Evolutionary conservation across 1,140 invertebrate genomes (phyloP), one percentile per base, ranked within the genome.

Genomic region (Tetramorium parvispinum): DNA sequence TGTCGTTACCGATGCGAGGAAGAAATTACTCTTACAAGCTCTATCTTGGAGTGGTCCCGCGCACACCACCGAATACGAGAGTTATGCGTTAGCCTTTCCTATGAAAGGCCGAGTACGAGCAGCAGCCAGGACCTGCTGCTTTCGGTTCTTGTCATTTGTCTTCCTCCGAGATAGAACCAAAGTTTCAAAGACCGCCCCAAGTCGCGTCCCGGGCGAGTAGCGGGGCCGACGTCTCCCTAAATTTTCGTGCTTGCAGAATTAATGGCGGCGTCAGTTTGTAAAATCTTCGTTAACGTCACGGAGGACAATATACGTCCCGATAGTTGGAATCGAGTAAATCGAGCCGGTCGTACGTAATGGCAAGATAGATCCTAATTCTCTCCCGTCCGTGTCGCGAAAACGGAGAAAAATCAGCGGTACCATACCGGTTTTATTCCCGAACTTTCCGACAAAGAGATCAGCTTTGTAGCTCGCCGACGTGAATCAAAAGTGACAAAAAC

Each of bases 81-180:
- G 92, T 94, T 94, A 93, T 93, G 92, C 92, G 91, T 93, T 92
- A 91, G 87, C 88, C 87, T n/a, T n/a, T 92, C 86, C 90, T 91
- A 92, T 93, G 93, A 93, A 93, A 93, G 90, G 91, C 87, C 87
- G 90, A 91, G 86, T 85, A 91, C 61, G 87, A 65, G 70, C 78
- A 21, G 86, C 81, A 75, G 83, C 75, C 66, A 63, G 61, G 53
- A 85, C 87, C 90, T 86, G 85, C 90, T 86, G 81, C 91, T 86
- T 91, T 89, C 90, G 90, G 57, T 85, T 85, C 88, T 87, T 92
- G 91, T 93, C 93, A 93, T 94, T 94, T 94, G 93, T 94, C 93
- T 94, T 93, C 89, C 92, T 93, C 93, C 88, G 88, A 92, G 93
- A 93, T 93, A 93, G 93, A 93, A 90, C 81, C 91, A 93, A 94